phyloP scores from a whole-genome alignment of 2,888 invertebrate genomes.

The Drosophila tripunctata region DNA sequence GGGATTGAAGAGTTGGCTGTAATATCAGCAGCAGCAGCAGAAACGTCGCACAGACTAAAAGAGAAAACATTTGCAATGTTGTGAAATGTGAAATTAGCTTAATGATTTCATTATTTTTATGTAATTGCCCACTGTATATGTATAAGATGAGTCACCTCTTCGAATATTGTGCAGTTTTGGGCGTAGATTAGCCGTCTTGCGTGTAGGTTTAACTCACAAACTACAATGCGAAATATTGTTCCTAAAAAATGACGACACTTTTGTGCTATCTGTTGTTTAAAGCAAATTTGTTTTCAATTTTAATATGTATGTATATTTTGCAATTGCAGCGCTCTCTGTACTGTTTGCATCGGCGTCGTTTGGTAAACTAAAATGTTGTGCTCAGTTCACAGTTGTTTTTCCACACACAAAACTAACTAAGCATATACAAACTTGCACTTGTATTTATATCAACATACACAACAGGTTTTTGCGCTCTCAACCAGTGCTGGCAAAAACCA shows the following conservation, averaged over 20 bases:
- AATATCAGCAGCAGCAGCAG: conserved; percentile 41
- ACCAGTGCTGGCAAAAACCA: background rate
- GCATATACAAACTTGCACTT: background rate
- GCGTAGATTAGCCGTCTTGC: conserved; percentile 61
- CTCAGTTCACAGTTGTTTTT: conserved; percentile 23
- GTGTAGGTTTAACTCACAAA: conserved; percentile 15
- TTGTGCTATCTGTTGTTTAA: conserved; percentile 13
- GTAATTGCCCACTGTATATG: conserved; percentile 53
- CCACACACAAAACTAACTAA: conserved; percentile 3
- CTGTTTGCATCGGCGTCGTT: conserved; percentile 16
- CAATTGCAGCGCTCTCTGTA: background rate
- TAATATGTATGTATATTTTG: background rate
- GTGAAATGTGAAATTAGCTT: conserved; percentile 4
- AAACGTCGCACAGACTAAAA: conserved; percentile 52
- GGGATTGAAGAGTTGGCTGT: conserved; percentile 19
- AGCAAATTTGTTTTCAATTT: conserved; percentile 14
- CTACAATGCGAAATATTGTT: conserved; percentile 6
- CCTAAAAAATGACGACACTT: too few species aligned
- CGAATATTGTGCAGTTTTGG: conserved; percentile 25
- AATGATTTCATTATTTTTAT: conserved; percentile 63
- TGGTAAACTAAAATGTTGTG: conserved; percentile 45
- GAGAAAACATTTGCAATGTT: too few species aligned
- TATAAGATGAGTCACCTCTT: conserved; percentile 77
- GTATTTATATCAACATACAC: background rate
- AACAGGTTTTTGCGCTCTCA: conserved; percentile 17